A percentile compares a stretch with the other conserved stretches of the same genome.
These are phyloP conservation scores for Calcarius lapponicus DNA, from an alignment of 2,797 vertebrate genomes.

Conservation along the genomic window DNA sequence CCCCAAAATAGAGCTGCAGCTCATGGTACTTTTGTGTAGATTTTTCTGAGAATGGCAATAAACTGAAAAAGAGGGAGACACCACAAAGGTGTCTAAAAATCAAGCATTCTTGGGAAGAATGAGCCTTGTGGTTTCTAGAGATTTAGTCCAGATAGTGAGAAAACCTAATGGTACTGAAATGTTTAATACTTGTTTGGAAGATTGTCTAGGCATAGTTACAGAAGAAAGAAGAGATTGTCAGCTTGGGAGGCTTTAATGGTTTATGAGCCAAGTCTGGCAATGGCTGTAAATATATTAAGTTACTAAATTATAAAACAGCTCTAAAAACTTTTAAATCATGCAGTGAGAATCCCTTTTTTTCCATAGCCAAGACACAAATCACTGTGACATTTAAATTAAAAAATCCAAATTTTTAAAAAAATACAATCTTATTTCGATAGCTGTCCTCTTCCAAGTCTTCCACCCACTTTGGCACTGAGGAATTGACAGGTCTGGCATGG, in stretches of 20 bases:
- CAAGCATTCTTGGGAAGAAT: background rate
- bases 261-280: background rate
- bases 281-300: background rate
- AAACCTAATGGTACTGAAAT: background rate
- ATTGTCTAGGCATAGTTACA: background rate
- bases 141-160: background rate
- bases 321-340: background rate
- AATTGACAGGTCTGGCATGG: background rate
- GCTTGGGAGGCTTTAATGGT: background rate
- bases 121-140: background rate
- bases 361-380: background rate
- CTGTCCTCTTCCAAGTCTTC: background rate
- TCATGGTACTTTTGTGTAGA: background rate
- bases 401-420: background rate
- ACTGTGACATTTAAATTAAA: background rate
- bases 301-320: background rate
- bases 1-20: background rate
- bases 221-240: background rate
- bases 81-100: background rate
- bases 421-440: background rate
- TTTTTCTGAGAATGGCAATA: background rate
- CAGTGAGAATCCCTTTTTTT: background rate
- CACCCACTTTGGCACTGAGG: background rate
- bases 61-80: background rate
- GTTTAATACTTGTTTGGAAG: background rate